Base-by-base conservation (phyloP, 2,888 invertebrate species). In the Cremastinae sp. region DNA sequence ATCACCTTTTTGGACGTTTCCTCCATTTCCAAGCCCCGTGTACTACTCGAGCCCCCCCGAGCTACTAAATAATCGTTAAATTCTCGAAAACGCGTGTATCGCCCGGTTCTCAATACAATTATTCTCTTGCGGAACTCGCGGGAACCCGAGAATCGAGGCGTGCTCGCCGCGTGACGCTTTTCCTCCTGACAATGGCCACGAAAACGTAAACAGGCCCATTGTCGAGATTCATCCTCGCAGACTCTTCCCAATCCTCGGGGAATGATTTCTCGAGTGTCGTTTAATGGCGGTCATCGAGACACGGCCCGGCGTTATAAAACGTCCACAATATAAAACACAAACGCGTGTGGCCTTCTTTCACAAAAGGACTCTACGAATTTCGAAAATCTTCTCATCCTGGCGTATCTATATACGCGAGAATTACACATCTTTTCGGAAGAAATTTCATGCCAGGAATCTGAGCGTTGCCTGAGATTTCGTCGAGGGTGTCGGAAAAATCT, bases 11-110 rank as follows among this genome's bases (percentile, higher is more conserved):
- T 14, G 36, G 36, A 16, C 8, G 36, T 56, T 58, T 56, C 65
- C 34, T 18, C 64, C 36, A 66, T 41, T 36, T 38, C 69, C 59
- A 38, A 73, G 72, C 58, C 73, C 69, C 59, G 59, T 51, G 69
- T 69, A 73, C 72, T 54, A 69, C 76, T 76, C 43, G 73, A 76
- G 64, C 76, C 76, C 47, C 62, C 18, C 36, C 64, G 54, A 62
- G 54, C 59, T 56, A 12, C 62, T 65, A 69, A 73, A 76, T 76
- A 69, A 76, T 76, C 64, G 68, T 28, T 64, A 56, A 16, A 36
- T 20, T n/a, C 36, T 36, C 18, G 22, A 62, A 34, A 70, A 54
- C 43, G 54, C n/a, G 28, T 20, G 47, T 59, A 53, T 56, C 5
- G n/a, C n/a, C 5, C 28, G 28, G 5, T 5, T 28, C 28, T 28